Conservation (phyloP, 2,797 vertebrate genomes). For the Cyclopterus lumpus region DNA sequence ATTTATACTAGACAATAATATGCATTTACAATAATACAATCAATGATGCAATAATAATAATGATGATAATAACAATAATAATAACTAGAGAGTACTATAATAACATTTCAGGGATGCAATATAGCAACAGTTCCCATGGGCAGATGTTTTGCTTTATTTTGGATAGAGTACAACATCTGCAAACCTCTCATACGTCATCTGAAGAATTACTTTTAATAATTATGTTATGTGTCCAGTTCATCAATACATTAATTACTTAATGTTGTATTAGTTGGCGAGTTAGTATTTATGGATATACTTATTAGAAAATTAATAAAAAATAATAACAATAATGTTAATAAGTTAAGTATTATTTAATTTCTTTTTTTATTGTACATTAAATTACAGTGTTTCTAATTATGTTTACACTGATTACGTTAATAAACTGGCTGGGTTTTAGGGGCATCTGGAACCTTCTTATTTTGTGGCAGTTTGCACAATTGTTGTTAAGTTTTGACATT, state of each 20-base stretch:
- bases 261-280: background rate
- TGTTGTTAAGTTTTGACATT: background rate
- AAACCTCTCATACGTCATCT: background rate
- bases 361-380: background rate
- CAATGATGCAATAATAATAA: background rate
- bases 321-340: no score
- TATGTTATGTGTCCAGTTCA: background rate
- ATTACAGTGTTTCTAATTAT: background rate
- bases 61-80: background rate
- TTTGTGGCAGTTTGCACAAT: background rate
- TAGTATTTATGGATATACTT: background rate
- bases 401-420: background rate
- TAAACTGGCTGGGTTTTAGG: no score
- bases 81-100: background rate
- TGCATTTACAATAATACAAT: background rate
- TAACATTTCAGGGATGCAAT: background rate
- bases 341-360: background rate
- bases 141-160: no score
- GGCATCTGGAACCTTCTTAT: background rate
- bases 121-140: background rate
- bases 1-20: background rate
- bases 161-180: background rate
- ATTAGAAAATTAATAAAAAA: background rate
- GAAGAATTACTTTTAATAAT: conserved; percentile 3
- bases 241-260: background rate